Conservation (phyloP, 1,140 invertebrate species). For the Oedothorax gibbosus region DNA sequence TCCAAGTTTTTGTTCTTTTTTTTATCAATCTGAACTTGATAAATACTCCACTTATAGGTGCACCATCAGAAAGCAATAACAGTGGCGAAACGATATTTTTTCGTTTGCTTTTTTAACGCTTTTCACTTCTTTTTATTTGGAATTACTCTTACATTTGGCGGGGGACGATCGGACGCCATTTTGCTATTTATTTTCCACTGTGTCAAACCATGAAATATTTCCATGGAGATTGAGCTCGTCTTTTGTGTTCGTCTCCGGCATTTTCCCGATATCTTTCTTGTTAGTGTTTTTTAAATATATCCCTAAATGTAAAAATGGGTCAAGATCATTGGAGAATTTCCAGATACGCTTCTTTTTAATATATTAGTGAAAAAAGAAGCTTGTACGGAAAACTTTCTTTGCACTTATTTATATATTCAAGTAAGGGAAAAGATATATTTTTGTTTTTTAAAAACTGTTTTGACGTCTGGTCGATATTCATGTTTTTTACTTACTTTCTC, state of each 20-base stretch:
- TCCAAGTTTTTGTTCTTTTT: neutral
- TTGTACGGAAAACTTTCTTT: too few relatives aligned
- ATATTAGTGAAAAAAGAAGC: too few relatives aligned
- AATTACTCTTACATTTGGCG: slow-evolving; percentile 35
- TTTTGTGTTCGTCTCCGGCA: neutral
- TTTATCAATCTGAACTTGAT: slow-evolving; percentile 44
- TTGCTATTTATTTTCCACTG: slow-evolving; percentile 28
- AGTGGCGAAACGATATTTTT: slow-evolving; percentile 30
- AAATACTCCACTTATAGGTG: slow-evolving; percentile 52
- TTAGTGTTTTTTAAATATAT: neutral
- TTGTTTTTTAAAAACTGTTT: too few relatives aligned
- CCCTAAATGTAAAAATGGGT: too few relatives aligned
- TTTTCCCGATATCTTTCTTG: neutral
- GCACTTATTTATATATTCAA: too few relatives aligned
- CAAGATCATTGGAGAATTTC: too few relatives aligned
- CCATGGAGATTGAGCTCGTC: neutral
- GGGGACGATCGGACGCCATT: slow-evolving; percentile 39
- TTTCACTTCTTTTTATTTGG: slow-evolving; percentile 16
- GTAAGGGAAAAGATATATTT: too few relatives aligned
- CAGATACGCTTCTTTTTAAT: too few relatives aligned
- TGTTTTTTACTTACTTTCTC: too few relatives aligned
- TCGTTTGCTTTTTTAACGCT: slow-evolving; percentile 5
- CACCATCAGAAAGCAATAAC: slow-evolving; percentile 54
- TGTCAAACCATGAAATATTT: slow-evolving; percentile 46
- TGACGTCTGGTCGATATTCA: too few relatives aligned